Evolutionary conservation across 2,797 vertebrate species (phyloP).

Genomic region (Helarctos malayanus): DNA sequence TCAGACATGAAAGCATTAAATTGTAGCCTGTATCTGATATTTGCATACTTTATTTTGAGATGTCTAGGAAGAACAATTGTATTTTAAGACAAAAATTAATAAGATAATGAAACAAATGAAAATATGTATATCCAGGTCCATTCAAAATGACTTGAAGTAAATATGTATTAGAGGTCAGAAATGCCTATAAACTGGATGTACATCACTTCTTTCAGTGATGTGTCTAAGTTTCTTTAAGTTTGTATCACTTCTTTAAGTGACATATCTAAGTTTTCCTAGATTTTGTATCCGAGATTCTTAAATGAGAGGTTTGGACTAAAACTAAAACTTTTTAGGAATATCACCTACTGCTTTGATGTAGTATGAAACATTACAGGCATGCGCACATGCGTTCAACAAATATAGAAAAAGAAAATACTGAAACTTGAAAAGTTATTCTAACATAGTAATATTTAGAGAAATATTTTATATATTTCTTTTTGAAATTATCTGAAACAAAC

Average conservation of each 20-base stretch:
- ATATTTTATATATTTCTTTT: not conserved
- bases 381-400: not conserved
- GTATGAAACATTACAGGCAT: not conserved
- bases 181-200: not conserved
- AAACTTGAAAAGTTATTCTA: not conserved
- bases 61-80: not conserved
- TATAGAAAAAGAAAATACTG: not conserved
- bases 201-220: not conserved
- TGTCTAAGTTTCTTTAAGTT: not conserved
- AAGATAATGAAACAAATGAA: not conserved
- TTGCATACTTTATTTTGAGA: not conserved
- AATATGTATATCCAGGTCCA: not conserved
- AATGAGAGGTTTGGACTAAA: not conserved
- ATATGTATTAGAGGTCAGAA: not conserved
- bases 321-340: not conserved
- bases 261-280: not conserved
- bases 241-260: not conserved
- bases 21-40: not conserved
- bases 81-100: not conserved
- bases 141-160: not conserved
- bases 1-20: slow-evolving; percentile 1
- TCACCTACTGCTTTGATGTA: not conserved
- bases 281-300: not conserved
- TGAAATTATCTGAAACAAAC: slow-evolving; percentile 25
- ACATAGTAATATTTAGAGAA: not conserved